phyloP scores from a whole-genome alignment of 1,140 invertebrate genomes.

The Neodiprion fabricii region DNA sequence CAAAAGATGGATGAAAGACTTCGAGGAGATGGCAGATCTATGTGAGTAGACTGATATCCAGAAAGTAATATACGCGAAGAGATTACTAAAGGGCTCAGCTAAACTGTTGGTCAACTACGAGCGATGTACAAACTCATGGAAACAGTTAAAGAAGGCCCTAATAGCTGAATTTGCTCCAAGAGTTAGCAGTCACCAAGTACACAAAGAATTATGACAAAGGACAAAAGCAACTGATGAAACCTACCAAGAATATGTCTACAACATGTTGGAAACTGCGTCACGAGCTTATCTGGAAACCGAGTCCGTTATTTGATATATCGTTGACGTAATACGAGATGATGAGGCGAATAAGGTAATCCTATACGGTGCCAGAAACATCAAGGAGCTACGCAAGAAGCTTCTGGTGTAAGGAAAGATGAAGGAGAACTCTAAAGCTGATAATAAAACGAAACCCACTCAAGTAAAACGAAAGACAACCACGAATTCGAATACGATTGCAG shows the following conservation, averaged over 20 bases:
- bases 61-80: conserved; percentile 34
- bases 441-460: background rate
- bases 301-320: conserved; percentile 45
- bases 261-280: conserved; percentile 37
- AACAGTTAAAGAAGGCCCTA: conserved; percentile 25
- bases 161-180: conserved; percentile 30
- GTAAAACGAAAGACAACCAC: background rate
- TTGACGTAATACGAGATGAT: conserved; percentile 48
- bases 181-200: conserved; percentile 25
- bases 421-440: conserved; percentile 19
- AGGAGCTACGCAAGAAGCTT: conserved; percentile 41
- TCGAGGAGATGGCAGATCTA: conserved; percentile 33
- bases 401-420: conserved; percentile 33
- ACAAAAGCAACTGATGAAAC: conserved; percentile 36
- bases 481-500: background rate
- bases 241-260: conserved; percentile 31
- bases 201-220: conserved; percentile 23
- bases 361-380: conserved; percentile 40
- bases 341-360: conserved; percentile 41
- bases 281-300: conserved; percentile 39
- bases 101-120: conserved; percentile 35
- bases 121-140: conserved; percentile 28
- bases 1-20: conserved; percentile 31
- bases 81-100: conserved; percentile 30
- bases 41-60: conserved; percentile 35